Base-by-base conservation (phyloP, 1,140 invertebrate genomes). In the Drosophila sturtevanti region DNA sequence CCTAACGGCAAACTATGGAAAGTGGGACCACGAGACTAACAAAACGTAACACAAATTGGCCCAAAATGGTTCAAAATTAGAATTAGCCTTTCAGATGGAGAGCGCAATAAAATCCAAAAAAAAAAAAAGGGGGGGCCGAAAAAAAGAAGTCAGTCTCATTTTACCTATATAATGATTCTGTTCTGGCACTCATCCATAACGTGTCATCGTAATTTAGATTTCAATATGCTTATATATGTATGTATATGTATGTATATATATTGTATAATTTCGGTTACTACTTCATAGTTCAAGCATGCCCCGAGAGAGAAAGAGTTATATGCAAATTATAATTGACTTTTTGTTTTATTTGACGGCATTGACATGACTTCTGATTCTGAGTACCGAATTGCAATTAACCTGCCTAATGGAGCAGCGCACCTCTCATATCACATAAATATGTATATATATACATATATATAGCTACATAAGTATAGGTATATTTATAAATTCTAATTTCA, bases 351-450 rank as follows among this genome's bases (percentile, higher is more conserved):
- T 48, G 7, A 9, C 41, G 41, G 41, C 41, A 55, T 38, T 44
- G 63, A 67, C 68, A 54, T 44, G 68, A 52, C 63, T 55, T 44
- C 62, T 71, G 71, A 74, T 74, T 74, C 72, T 21, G 48, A 37
- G 41, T 18, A 48, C 41, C 41, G 16, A 48, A 18, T 31, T 55
- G 63, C 56, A 63, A 74, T 74, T 74, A 54, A 56, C 9, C 35
- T 67, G 71, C 72, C 72, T 55, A 74, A 74, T 74, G 70, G 54
- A 54, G 68, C 59, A 54, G 68, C 59, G 68, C 41, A 44, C 14
- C 16, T 44, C 41, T 48, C 41, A 48, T 48, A 48, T 21, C 41
- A n/a, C 4, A 21, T 7, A 41, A 16, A 14, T 41, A 1, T 41
- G 14, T n/a, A n/a, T 38, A 48, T 18, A 12, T 44, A 18, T 44